Evolutionary conservation across 2,888 invertebrate genomes (phyloP), one percentile per base, ranked within the genome.

Genomic region (Melinaea menophilus): DNA sequence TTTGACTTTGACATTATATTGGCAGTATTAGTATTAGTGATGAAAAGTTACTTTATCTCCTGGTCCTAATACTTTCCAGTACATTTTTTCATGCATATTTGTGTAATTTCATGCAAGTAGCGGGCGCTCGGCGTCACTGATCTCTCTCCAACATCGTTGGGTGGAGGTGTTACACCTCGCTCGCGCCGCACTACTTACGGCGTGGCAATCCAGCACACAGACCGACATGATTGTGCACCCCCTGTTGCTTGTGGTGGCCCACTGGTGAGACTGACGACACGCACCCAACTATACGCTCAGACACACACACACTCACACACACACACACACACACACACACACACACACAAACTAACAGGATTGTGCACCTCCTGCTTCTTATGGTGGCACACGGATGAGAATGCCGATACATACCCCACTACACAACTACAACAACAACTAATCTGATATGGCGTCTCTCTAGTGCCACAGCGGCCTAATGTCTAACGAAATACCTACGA

Each of bases 121-220:
- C 31, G 58, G 58, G 12, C 58, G 58, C 13, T 48, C 58, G 1
- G 58, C 48, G 3, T 47, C 48, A 9, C 46, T 48, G 4, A 33
- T 48, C 2, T 46, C 34, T 34, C 33, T 58, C 5, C 58, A 58
- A n/a, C 58, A 46, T 12, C 58, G 58, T 2, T 58, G 58, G 58
- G 13, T 34, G 13, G 58, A 58, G 34, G 7, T 58, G 34, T 34
- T 46, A 34, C 34, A 33, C 13, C 35, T 45, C 11, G 58, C 58
- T 4, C 58, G 58, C 3, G 34, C 4, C 11, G 34, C 34, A 5
- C n/a, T 58, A 11, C 58, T 58, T 0, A 35, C 4, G 3, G 47
- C 31, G 22, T 58, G 58, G 58, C 5, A 31, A 1, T 31, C 31
- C 3, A 11, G 9, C 9, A 31, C 7, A n/a, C 31, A 31, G 5